A percentile compares a stretch with the other conserved stretches of the same genome.
These are phyloP conservation scores for Panurus biarmicus DNA, from an alignment of 2,113 vertebrate species.

Conservation along the genomic window DNA sequence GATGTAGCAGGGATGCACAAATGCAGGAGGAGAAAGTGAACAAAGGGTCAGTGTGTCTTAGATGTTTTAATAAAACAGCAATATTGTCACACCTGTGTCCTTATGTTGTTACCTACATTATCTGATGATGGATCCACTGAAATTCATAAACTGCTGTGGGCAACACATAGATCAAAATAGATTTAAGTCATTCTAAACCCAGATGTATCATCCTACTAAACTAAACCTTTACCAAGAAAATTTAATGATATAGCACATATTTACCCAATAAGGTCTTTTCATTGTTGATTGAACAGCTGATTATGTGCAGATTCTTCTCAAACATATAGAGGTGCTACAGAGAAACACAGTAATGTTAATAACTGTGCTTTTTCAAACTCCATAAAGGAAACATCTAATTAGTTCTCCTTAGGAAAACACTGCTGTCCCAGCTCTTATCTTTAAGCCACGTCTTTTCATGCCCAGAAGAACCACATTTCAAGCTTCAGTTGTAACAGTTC, in stretches of 20 bases:
- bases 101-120: not conserved
- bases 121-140: not conserved
- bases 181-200: not conserved
- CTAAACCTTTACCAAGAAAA: not conserved
- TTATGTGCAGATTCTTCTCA: conserved; percentile 84
- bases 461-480: not conserved
- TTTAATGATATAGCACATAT: not conserved
- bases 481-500: not conserved
- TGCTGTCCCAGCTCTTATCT: not conserved
- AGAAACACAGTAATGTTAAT: conserved; percentile 13
- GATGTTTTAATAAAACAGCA: not conserved
- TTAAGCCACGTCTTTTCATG: not conserved
- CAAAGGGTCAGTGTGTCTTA: not conserved
- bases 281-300: conserved; percentile 90
- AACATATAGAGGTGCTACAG: conserved; percentile 88
- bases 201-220: not conserved
- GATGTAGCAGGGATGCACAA: not conserved
- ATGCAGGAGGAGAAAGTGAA: not conserved
- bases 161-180: not conserved
- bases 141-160: not conserved
- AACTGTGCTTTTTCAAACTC: not conserved
- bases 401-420: not conserved
- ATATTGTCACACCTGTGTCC: not conserved
- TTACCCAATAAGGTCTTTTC: conserved; percentile 91
- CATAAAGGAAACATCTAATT: not conserved